These are phyloP conservation scores for Sprattus sprattus DNA, from an alignment of 2,113 vertebrate species.

Conservation along the genomic window DNA sequence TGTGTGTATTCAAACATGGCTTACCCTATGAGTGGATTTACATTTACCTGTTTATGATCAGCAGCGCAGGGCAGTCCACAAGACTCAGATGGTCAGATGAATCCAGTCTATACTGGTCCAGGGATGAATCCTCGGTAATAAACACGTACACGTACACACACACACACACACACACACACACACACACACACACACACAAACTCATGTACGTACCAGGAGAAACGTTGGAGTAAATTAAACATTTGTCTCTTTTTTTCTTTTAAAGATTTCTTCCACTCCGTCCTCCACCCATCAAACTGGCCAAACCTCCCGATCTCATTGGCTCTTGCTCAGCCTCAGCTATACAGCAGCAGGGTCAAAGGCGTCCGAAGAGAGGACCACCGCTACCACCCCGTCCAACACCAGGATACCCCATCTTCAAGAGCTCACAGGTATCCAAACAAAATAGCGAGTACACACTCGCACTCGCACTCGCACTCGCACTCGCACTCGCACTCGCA, in stretches of 20 bases:
- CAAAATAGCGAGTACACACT: no score
- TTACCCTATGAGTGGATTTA: no score
- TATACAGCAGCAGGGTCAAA: constrained; percentile 74
- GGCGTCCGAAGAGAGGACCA: constrained; percentile 75
- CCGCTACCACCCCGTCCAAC: constrained; percentile 90
- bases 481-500: no score
- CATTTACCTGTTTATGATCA: neutral
- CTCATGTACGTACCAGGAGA: neutral
- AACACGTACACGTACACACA: neutral
- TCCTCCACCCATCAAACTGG: constrained; percentile 32
- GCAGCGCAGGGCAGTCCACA: neutral
- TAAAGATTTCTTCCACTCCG: constrained; percentile 58
- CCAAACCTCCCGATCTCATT: constrained; percentile 48
- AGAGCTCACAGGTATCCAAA: constrained; percentile 54
- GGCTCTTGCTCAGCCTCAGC: constrained; percentile 60
- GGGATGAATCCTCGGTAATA: neutral
- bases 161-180: neutral
- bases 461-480: no score
- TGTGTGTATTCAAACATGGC: no score
- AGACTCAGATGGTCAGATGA: neutral
- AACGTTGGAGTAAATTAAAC: neutral
- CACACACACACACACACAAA: constrained; percentile 1
- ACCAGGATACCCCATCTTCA: constrained; percentile 88
- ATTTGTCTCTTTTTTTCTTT: neutral
- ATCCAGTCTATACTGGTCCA: neutral